Base-by-base conservation (phyloP, 1,140 invertebrate genomes). In the Drosophila neocordata region DNA sequence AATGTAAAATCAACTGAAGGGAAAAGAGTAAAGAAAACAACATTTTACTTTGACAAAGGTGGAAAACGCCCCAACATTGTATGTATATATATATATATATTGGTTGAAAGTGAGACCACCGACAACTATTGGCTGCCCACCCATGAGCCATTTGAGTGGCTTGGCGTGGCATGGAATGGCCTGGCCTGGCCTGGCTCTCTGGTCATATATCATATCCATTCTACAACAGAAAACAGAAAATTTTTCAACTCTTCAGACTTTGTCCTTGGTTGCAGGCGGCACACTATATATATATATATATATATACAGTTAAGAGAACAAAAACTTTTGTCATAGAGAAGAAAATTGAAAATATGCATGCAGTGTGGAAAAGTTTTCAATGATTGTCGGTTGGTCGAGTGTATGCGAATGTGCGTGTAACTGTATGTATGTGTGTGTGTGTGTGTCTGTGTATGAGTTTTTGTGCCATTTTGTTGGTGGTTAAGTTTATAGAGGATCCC, bases 261-360 rank as follows among this genome's bases (percentile, higher is more conserved):
- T 76, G 73, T 76, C 72, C 72, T 76, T 76, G 73, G 68, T 11
- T 38, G 57, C 51, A 77, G 67, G 27, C 27, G 27, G 27, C 27
- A 31, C 6, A 24, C 24, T 2, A 4, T 24, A 4, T 4, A 24
- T 24, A 24, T 4, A 24, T 4, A 24, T 6, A 31, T 6, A 31
- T 7, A 31, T 6, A 31, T 6, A 31, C 27, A 31, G 27, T 31
- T 31, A 31, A 31, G 27, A 55, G 52, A 37, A 69, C 61, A 76
- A 72, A 81, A 85, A 85, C 78, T 85, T 85, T 82, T 87, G 68
- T 87, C 65, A 66, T 78, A 66, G 41, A 62, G 59, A 60, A 48
- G 73, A 80, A 83, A 85, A 88, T 82, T 82, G 83, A 88, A 88
- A 85, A 85, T 82, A 85, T 88, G 78, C 83, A 85, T 62, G 63